These are phyloP conservation scores for Halcyon malimbica DNA, from an alignment of 2,113 vertebrate species.

Conservation along the genomic window DNA sequence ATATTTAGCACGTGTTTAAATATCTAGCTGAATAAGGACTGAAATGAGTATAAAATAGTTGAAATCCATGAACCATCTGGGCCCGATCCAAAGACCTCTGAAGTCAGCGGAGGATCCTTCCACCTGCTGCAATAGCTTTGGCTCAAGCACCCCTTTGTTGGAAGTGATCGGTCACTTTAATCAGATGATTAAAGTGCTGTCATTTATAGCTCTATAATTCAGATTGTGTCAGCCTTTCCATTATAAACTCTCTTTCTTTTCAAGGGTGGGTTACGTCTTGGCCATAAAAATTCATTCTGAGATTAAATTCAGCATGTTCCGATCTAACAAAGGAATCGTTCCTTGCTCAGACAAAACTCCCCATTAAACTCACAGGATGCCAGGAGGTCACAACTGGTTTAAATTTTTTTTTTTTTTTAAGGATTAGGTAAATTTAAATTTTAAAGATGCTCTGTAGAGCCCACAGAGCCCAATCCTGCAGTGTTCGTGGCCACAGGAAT, in stretches of 20 bases:
- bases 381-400: neutral
- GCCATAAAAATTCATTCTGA: slow-evolving; percentile 19
- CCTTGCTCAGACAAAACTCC: neutral
- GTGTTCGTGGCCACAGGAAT: too few species aligned
- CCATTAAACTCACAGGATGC: neutral
- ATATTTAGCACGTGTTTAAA: neutral
- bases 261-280: neutral
- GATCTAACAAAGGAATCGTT: neutral
- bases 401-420: neutral
- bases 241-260: neutral
- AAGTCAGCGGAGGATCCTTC: neutral
- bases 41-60: neutral
- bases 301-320: neutral
- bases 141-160: neutral
- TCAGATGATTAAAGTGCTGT: neutral
- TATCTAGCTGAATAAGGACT: neutral
- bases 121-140: neutral
- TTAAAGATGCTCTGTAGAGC: neutral
- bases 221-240: neutral
- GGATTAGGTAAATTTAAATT: neutral
- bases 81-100: neutral
- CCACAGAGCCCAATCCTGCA: neutral
- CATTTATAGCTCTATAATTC: neutral
- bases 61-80: neutral
- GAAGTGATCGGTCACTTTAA: neutral